Evolutionary conservation across 2,888 invertebrate species (phyloP).

Genomic region (Brachyopa scutellaris): DNA sequence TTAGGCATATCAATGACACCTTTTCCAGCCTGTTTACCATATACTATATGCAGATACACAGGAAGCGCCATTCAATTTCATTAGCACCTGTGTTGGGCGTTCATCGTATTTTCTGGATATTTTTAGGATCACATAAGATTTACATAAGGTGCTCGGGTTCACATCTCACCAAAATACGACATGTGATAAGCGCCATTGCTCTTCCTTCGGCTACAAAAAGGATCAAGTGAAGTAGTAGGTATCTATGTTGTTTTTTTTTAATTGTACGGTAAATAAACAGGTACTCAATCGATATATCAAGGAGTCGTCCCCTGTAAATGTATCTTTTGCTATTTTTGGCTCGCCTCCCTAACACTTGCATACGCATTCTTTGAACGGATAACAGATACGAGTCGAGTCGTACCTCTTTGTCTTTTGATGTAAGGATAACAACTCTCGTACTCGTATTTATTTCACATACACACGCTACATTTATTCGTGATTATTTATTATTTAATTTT

Average conservation of each 20-base stretch:
- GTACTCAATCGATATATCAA: conserved; percentile 66
- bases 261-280: conserved; percentile 64
- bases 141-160: conserved; percentile 58
- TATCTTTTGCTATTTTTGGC: conserved; percentile 18
- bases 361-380: background rate
- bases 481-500: conserved; percentile 59
- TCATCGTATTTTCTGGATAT: conserved; percentile 49
- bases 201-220: conserved; percentile 35
- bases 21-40: conserved; percentile 62
- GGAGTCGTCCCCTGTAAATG: conserved; percentile 33
- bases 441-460: conserved; percentile 67
- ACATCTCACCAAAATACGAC: conserved; percentile 54
- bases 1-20: conserved; percentile 62
- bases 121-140: conserved; percentile 50
- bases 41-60: no score
- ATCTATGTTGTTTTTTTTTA: conserved; percentile 26
- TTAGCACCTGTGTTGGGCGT: conserved; percentile 59
- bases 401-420: conserved; percentile 36
- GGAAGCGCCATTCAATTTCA: conserved; percentile 62
- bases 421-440: conserved; percentile 63
- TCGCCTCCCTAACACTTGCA: no score
- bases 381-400: conserved; percentile 22
- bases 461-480: conserved; percentile 63
- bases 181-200: conserved; percentile 68
- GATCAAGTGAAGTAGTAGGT: conserved; percentile 26